Percentiles rank a stretch among this genome's conserved stretches.
Evolutionary conservation across 2,797 vertebrate species (phyloP).

Genomic region (Cyclopterus lumpus): DNA sequence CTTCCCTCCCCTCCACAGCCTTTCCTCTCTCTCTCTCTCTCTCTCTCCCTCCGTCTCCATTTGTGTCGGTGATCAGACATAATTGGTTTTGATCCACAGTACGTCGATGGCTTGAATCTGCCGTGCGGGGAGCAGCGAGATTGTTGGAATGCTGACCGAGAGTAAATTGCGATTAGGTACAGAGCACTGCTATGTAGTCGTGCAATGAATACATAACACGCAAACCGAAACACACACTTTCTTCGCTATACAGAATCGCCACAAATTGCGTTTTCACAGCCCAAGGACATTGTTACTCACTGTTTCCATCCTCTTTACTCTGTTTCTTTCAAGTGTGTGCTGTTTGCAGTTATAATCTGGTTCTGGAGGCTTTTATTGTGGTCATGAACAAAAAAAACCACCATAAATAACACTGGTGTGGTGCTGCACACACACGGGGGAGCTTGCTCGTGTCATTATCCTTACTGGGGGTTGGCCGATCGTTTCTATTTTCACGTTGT

Average conservation of each 20-base stretch:
- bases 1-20: neutral
- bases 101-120: constrained; percentile 63
- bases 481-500: neutral
- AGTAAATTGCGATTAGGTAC: constrained; percentile 61
- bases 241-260: constrained; percentile 14
- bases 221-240: constrained; percentile 18
- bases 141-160: constrained; percentile 58
- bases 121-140: constrained; percentile 47
- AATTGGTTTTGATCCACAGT: constrained; percentile 71
- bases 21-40: constrained; percentile 16
- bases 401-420: constrained; percentile 19
- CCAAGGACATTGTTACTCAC: constrained; percentile 24
- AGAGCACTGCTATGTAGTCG: constrained; percentile 48
- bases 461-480: neutral
- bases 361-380: constrained; percentile 45
- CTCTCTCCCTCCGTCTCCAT: constrained; percentile 47
- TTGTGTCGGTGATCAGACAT: constrained; percentile 61
- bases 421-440: neutral
- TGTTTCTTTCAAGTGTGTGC: constrained; percentile 16
- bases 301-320: constrained; percentile 34
- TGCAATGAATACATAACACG: constrained; percentile 56
- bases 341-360: constrained; percentile 33
- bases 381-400: constrained; percentile 43
- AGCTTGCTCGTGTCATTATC: constrained; percentile 1
- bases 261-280: constrained; percentile 43